Conservation (phyloP, 2,888 invertebrate genomes). For the Ctenicera cuprea region DNA sequence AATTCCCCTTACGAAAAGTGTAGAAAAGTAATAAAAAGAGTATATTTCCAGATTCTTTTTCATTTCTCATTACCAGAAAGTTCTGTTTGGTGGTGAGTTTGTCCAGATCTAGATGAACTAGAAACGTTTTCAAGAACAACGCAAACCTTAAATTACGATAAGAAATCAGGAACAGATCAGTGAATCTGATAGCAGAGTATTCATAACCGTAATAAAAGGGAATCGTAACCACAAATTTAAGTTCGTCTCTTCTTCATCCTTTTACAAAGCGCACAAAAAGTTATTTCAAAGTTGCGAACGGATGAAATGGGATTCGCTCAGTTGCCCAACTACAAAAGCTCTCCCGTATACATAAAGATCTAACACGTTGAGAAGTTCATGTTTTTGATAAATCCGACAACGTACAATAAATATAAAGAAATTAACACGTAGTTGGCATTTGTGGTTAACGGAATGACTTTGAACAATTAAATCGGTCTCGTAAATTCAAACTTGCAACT, state of each 20-base stretch:
- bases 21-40: too few species aligned
- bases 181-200: conserved; percentile 28
- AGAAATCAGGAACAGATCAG: conserved; percentile 30
- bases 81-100: too few species aligned
- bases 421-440: conserved; percentile 6
- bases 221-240: conserved; percentile 25
- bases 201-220: conserved; percentile 31
- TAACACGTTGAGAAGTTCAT: neutral
- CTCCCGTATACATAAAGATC: neutral
- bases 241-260: conserved; percentile 13
- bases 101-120: neutral
- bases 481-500: conserved; percentile 47
- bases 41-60: too few species aligned
- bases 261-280: conserved; percentile 20
- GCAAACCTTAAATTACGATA: conserved; percentile 17
- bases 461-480: conserved; percentile 42
- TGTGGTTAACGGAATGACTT: conserved; percentile 6
- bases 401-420: conserved; percentile 14
- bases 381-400: conserved; percentile 16
- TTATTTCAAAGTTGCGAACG: conserved; percentile 18
- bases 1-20: too few species aligned
- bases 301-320: conserved; percentile 11
- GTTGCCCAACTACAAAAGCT: conserved; percentile 27
- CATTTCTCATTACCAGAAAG: too few species aligned
- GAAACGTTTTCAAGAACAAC: conserved; percentile 5